Base-by-base conservation (phyloP, 2,888 invertebrate species). In the Seira sanloemensis region DNA sequence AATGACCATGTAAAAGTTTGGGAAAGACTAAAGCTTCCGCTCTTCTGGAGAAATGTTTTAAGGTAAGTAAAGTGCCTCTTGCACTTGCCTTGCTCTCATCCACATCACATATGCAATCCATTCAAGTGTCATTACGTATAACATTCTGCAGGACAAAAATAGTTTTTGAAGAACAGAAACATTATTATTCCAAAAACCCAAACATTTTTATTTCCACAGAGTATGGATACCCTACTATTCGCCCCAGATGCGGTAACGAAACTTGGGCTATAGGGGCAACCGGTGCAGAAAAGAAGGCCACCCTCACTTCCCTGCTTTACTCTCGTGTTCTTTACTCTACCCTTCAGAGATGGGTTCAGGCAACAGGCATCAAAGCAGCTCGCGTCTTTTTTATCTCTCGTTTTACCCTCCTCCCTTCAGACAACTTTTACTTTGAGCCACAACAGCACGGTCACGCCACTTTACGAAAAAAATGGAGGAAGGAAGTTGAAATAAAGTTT, bases 401-500 rank as follows among this genome's bases (percentile, higher is more conserved):
- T 37, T n/a, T n/a, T n/a, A n/a, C n/a, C n/a, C n/a, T n/a, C n/a
- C n/a, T 37, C 12, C 37, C 5, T 37, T 37, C 37, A n/a, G n/a
- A n/a, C 37, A 37, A 37, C 5, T 37, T 37, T 37, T 37, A 37
- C n/a, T 37, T 12, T 12, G 37, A 37, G 12, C 4, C 37, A 12
- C 37, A 37, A 37, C n/a, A 37, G 5, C 37, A 37, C 37, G 37
- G 37, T 37, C 37, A 37, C 37, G 21, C 26, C 54, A 73, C 24
- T 37, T n/a, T 67, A 26, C 9, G 26, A 21, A 5, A 19, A 62
- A 37, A 27, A 21, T 50, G 19, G 62, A 72, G 78, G 78, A 79
- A 79, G 78, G 78, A 79, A 79, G 66, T 71, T 71, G 26, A 26
- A 37, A 1, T 12, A 62, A 78, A 19, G 25, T 46, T 50, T 37